Base-by-base conservation (phyloP, 2,797 vertebrate species). In the Betta splendens region DNA sequence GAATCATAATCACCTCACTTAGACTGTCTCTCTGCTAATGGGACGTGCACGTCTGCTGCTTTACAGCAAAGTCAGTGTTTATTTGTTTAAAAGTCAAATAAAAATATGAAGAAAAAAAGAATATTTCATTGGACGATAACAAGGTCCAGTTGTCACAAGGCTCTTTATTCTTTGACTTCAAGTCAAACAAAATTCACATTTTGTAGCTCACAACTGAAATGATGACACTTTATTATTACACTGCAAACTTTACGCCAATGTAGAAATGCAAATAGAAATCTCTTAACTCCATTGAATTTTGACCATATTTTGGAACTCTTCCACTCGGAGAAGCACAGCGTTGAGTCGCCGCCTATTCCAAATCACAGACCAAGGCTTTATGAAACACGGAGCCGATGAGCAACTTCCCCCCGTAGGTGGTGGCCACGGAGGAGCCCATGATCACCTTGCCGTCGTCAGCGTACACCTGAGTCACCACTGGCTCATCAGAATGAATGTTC, bases 301-400 rank as follows among this genome's bases (percentile, higher is more conserved):
- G 0, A 58, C 11, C 7, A 9, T 1, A 20, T 43, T 2, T 1
- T 23, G 32, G 12, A 35, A 35, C 6, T 3, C 1, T 17, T 9
- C 13, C 25, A 5, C 7, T 39, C 10, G 31, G 6, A 21, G 8
- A 49, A 44, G 2, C 6, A 15, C 5, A 5, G 8, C 10, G 26
- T 11, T 44, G 3, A 21, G n/a, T 10, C 3, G 31, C 0, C 1
- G n/a, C 5, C 60, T 89, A 89, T 45, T 88, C 63, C 43, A 93
- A 83, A 48, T 95, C 85, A 85, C 97, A 98, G 38, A 84, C 89
- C 37, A 98, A 69, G 4, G 94, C 93, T 90, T 93, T 96, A 56
- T 98, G 95, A 75, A 88, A 97, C 44, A 97, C 79, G 0, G 94
- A 94, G 52, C 96, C 96, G 3, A 98, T 93, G 9, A 99, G 91